phyloP scores from a whole-genome alignment of 2,888 invertebrate species.

The Seira sanloemensis region DNA sequence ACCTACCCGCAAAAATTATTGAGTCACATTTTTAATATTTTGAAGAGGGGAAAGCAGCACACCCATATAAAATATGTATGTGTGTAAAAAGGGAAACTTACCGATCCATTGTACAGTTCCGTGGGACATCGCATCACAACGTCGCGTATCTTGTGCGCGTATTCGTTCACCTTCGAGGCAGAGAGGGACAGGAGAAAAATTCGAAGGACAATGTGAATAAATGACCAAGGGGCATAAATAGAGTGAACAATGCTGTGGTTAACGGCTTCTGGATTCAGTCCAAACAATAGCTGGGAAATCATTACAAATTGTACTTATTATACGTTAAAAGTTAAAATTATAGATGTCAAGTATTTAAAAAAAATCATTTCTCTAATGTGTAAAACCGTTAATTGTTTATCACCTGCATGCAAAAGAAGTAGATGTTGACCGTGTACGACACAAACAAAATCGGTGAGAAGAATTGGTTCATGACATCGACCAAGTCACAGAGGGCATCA shows the following conservation, averaged over 20 bases:
- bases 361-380: no score
- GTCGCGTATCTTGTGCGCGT: slow-evolving; percentile 58
- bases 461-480: slow-evolving; percentile 40
- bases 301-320: background rate
- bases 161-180: slow-evolving; percentile 65
- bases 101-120: slow-evolving; percentile 27
- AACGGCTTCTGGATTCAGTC: slow-evolving; percentile 22
- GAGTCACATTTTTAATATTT: background rate
- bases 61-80: background rate
- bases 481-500: slow-evolving; percentile 25
- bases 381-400: no score
- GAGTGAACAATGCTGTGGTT: slow-evolving; percentile 33
- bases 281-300: slow-evolving; percentile 19
- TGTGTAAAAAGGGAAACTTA: slow-evolving; percentile 15
- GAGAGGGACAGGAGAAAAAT: slow-evolving; percentile 53
- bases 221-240: slow-evolving; percentile 70
- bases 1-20: slow-evolving; percentile 25
- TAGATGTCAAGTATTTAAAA: no score
- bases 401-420: slow-evolving; percentile 55
- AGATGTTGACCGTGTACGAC: slow-evolving; percentile 46
- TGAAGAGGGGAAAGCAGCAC: no score
- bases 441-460: slow-evolving; percentile 45
- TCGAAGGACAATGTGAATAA: slow-evolving; percentile 64
- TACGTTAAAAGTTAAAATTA: background rate
- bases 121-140: slow-evolving; percentile 64